These are phyloP conservation scores for Nerophis ophidion DNA, from an alignment of 2,113 vertebrate genomes.

Conservation along the genomic window DNA sequence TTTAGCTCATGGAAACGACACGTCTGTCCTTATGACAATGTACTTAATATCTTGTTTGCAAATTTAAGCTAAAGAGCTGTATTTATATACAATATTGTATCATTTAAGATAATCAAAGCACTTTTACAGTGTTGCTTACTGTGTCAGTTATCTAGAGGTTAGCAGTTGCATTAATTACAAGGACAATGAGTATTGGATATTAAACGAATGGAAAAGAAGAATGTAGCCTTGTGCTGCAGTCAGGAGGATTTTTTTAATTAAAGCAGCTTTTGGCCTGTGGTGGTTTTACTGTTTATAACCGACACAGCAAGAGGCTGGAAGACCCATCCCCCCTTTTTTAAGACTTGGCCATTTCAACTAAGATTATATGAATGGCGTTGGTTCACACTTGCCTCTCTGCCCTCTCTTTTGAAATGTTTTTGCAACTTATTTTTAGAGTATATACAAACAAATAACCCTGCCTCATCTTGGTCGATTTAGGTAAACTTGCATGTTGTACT, in stretches of 20 bases:
- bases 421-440: conserved; percentile 29
- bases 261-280: conserved; percentile 21
- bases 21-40: too few species aligned
- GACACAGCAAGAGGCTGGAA: conserved; percentile 28
- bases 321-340: conserved; percentile 10
- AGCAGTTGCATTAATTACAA: neutral
- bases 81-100: too few species aligned
- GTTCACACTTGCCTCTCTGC: conserved; percentile 19
- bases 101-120: neutral
- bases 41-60: too few species aligned
- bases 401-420: conserved; percentile 27
- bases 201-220: conserved; percentile 12
- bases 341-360: conserved; percentile 27
- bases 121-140: neutral
- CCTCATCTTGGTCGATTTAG: too few species aligned
- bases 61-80: too few species aligned
- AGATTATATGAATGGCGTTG: conserved; percentile 45
- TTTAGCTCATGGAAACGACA: too few species aligned
- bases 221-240: conserved; percentile 11
- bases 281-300: conserved; percentile 40
- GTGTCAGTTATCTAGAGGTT: too few species aligned
- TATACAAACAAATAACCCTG: conserved; percentile 19
- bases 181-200: neutral
- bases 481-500: too few species aligned
- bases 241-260: conserved; percentile 21